A percentile compares a stretch with the other conserved stretches of the same genome.
Evolutionary conservation across 2,888 invertebrate species (phyloP).

Genomic region (Pammene fasciana): DNA sequence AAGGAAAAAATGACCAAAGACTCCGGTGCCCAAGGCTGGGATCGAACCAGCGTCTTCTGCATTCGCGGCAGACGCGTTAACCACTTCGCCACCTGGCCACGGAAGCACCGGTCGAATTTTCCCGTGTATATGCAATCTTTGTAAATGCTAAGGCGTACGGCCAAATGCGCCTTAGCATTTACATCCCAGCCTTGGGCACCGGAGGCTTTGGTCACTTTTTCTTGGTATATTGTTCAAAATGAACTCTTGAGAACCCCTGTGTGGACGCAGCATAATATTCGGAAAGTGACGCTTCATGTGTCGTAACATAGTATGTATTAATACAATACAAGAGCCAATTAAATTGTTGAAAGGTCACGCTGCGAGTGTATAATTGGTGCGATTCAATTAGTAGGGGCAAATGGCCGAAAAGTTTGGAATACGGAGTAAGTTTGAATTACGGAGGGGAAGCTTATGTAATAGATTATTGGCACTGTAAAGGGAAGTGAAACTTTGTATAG

Average conservation of each 20-base stretch:
- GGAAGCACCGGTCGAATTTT: too few relatives aligned
- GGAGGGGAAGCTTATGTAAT: slow-evolving; percentile 5
- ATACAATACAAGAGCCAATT: slow-evolving; percentile 27
- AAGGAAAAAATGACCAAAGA: too few relatives aligned
- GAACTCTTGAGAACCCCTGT: not conserved
- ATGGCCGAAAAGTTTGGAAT: slow-evolving; percentile 20
- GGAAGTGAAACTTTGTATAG: not conserved
- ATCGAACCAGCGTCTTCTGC: too few relatives aligned
- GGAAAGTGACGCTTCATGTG: slow-evolving; percentile 48
- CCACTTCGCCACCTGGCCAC: too few relatives aligned
- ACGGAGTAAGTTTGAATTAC: slow-evolving; percentile 2
- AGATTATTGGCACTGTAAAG: slow-evolving; percentile 1
- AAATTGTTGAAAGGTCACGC: slow-evolving; percentile 23
- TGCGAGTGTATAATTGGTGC: slow-evolving; percentile 1
- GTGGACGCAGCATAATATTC: slow-evolving; percentile 36
- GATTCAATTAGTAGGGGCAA: slow-evolving; percentile 28
- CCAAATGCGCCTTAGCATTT: too few relatives aligned
- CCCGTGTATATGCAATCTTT: too few relatives aligned
- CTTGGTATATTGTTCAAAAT: too few relatives aligned
- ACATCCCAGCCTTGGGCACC: too few relatives aligned
- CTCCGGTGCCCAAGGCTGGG: too few relatives aligned
- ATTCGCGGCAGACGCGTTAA: too few relatives aligned
- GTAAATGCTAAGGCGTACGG: too few relatives aligned
- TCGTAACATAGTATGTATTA: slow-evolving; percentile 15
- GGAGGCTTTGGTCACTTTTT: too few relatives aligned